Base-by-base conservation (phyloP, 2,797 vertebrate species). In the Menidia menidia region DNA sequence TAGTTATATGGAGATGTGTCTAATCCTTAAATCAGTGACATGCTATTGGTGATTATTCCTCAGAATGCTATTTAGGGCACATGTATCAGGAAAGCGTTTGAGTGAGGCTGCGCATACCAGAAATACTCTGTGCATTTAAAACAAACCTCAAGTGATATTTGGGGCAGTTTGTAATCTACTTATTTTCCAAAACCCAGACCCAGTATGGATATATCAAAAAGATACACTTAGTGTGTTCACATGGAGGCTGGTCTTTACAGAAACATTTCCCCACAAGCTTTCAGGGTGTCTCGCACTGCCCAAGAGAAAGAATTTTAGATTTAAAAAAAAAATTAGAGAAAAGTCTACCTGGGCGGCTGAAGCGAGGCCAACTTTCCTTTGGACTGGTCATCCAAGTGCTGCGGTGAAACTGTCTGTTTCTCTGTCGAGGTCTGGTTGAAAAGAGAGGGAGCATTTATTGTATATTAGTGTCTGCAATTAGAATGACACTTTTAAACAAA, bases 301-400 rank as follows among this genome's bases (percentile, higher is more conserved):
- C 39, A 52, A 44, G 4, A 39, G 10, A 39, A 39, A 39, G 10
- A 39, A 39, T 39, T 39, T 2, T 25, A 25, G 25, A 25, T 25
- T 25, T 25, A 25, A 25, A 25, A 25, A 39, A 3, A 39, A 39
- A 60, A 12, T 4, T 44, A n/a, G 16, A 12, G 13, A 43, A 47
- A 80, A 25, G 12, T 25, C 2, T 83, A 98, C 98, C 98, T 93
- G 97, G 96, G 60, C 95, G 97, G 87, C 94, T 96, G 75, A 96
- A 98, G 61, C 97, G 96, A 43, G 98, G 97, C 98, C 98, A 99
- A 3, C 95, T 95, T 70, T 95, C 95, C 89, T 98, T 98, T 3
- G 94, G 95, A 50, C 87, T 89, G 0, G 96, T 96, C 81, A 99
- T 94, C 98, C 98, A 99, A 0, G 94, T 96, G 89, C 95, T 97